Percentiles rank a stretch among this genome's conserved stretches.
Evolutionary conservation across 1,140 invertebrate genomes (phyloP).

Genomic region (Drosophila serrata): DNA sequence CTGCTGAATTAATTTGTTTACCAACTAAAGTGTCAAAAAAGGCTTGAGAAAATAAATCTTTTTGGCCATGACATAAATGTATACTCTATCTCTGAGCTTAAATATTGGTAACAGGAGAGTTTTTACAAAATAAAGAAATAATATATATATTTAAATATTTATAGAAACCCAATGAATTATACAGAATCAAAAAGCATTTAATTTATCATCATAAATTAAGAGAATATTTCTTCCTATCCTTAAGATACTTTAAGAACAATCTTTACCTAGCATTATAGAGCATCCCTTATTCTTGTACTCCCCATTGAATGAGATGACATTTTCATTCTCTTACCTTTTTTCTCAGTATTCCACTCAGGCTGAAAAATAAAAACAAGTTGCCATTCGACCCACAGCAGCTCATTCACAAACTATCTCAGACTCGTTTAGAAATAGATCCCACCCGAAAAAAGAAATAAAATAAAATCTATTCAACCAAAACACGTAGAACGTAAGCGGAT

Average conservation of each 20-base stretch:
- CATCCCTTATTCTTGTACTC: not conserved
- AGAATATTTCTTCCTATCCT: too few species aligned
- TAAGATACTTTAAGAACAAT: not conserved
- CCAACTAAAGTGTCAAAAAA: not conserved
- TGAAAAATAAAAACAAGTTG: conserved; percentile 40
- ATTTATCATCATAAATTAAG: too few species aligned
- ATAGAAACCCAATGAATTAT: too few species aligned
- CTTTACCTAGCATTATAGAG: not conserved
- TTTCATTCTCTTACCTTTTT: conserved; percentile 16
- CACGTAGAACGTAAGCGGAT: conserved; percentile 47
- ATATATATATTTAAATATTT: too few species aligned
- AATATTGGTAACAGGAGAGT: not conserved
- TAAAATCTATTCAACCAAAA: conserved; percentile 30
- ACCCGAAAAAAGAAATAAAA: conserved; percentile 19
- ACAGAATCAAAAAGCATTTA: too few species aligned
- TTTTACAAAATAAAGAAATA: not conserved
- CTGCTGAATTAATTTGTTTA: conserved; percentile 1
- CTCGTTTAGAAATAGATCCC: conserved; percentile 60
- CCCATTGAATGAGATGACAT: not conserved
- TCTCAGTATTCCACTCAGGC: conserved; percentile 10
- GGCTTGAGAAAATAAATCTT: not conserved
- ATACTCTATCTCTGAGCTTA: not conserved
- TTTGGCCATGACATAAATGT: not conserved
- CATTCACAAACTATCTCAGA: conserved; percentile 68
- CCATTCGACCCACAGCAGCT: conserved; percentile 33